Evolutionary conservation across 2,797 vertebrate species (phyloP).

Genomic region (Anabacerthia variegaticeps): DNA sequence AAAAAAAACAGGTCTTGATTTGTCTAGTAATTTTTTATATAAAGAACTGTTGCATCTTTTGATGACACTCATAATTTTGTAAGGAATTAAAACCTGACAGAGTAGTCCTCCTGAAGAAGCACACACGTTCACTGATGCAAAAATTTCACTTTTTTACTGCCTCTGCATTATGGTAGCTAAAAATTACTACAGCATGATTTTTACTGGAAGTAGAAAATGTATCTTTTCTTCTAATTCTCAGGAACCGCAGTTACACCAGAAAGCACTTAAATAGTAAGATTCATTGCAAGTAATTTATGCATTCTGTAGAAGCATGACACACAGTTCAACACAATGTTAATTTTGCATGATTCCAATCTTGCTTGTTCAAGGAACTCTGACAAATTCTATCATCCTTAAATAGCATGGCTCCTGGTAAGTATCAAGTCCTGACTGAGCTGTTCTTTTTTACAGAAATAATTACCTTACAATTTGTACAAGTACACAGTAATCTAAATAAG

Average conservation of each 20-base stretch:
- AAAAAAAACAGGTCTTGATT: not conserved
- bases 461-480: not conserved
- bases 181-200: not conserved
- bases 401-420: not conserved
- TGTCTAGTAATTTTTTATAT: not conserved
- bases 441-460: constrained; percentile 3
- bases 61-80: not conserved
- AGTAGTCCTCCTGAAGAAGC: not conserved
- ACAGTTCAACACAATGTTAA: not conserved
- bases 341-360: not conserved
- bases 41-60: not conserved
- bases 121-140: not conserved
- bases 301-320: not conserved
- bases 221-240: not conserved
- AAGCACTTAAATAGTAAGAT: not conserved
- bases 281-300: not conserved
- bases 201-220: not conserved
- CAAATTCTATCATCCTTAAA: not conserved
- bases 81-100: not conserved
- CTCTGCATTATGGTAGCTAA: not conserved
- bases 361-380: not conserved
- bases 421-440: not conserved
- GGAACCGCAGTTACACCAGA: not conserved
- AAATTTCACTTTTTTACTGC: not conserved
- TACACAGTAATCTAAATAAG: not conserved